Base-by-base conservation (phyloP, 2,113 vertebrate genomes). In the Tinamus guttatus region DNA sequence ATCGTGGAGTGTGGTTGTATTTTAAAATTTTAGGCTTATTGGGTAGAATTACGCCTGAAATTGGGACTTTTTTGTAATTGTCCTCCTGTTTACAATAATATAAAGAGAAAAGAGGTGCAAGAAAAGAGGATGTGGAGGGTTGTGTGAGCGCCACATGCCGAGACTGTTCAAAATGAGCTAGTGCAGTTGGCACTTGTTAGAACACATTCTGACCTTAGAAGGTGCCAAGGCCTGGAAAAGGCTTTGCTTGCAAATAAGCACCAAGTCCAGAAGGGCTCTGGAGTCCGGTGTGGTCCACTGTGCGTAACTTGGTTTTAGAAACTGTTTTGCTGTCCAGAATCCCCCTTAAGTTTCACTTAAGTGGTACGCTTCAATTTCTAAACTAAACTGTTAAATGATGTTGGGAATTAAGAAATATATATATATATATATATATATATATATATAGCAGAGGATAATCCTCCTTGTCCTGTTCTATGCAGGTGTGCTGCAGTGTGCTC, bases 1-100 rank as follows among this genome's bases (percentile, higher is more conserved):
- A 0, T 62, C 45, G 5, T 3, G 13, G 41, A 69, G 60, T 43
- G 5, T 14, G 62, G 11, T 20, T 65, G 25, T 17, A 20, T 38
- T 43, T 90, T 52, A 84, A 71, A 81, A 19, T 11, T 9, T 54
- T 5, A 52, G 41, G 54, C 51, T 73, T 74, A 9, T 2, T 18
- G 62, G 78, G 38, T 64, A 49, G 76, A 41, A 54, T 34, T 41
- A 43, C 36, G 32, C 13, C 56, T 77, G 43, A 10, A 14, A 18
- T 34, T 34, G 81, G 59, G 49, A 5, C 67, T 78, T 7, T 18
- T 41, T 67, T 58, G 79, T 69, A 51, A 45, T 54, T 95, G 36
- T 16, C 34, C 38, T 38, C 36, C 0, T 9, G 49, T 49, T 73
- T 85, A 69, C 77, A 81, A 3, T 43, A 90, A 36, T 0, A 0